Base-by-base conservation (phyloP, 2,113 vertebrate species). In the Monopterus albus region DNA sequence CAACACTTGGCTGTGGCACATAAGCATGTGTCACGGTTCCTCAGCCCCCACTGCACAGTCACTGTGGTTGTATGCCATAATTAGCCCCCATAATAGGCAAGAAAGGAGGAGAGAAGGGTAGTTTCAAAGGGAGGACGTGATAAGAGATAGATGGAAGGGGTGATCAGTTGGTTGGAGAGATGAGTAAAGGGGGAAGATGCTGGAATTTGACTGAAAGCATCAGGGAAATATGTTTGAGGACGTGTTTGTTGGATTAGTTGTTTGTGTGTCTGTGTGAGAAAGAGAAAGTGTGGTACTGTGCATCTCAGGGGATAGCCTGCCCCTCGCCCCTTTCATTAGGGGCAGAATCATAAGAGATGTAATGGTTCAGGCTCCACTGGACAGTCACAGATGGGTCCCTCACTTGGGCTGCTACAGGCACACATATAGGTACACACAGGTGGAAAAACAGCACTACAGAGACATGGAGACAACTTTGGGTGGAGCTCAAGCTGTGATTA, bases 381-480 rank as follows among this genome's bases (percentile, higher is more conserved):
- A 68, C 79, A 76, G n/a, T n/a, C 69, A 81, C 84, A 89, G 78
- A 88, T 83, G 89, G 85, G 78, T 76, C 86, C 61, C 23, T 47
- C 31, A 26, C 55, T 72, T 74, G 11, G 28, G 25, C 66, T 38
- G 53, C 58, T 68, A 42, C 13, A 55, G 46, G 53, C 31, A 55
- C 57, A 39, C 74, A 75, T 6, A 68, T 20, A n/a, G n/a, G 36
- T n/a, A 64, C 50, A 36, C 50, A 80, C 39, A 68, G 53, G 57
- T 79, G 66, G 46, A 59, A 29, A 72, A 53, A 68, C 45, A 52
- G 31, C 13, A 18, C 17, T 17, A 2, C 2, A 26, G 25, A 75
- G 35, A 25, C 43, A 35, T 13, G 13, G 25, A 47, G 39, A 51
- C 20, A 33, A 28, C 35, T 38, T n/a, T n/a, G n/a, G n/a, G n/a